These are phyloP conservation scores for Anas capensis DNA, from an alignment of 2,797 vertebrate genomes.

Conservation along the genomic window DNA sequence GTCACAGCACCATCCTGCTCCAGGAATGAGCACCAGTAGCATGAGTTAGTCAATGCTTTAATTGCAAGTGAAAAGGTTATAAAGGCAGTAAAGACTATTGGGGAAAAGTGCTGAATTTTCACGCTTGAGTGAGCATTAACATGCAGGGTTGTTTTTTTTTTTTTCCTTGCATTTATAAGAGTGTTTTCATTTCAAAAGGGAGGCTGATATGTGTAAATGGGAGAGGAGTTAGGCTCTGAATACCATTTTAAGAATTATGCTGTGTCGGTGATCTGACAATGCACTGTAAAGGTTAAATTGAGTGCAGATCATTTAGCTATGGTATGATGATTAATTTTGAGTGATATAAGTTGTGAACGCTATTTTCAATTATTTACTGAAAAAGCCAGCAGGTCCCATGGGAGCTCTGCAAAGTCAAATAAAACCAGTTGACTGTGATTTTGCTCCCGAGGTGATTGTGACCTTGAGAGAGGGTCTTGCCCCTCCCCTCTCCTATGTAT, in stretches of 20 bases:
- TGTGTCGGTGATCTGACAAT: background rate
- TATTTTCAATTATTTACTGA: slow-evolving; percentile 26
- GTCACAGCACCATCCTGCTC: background rate
- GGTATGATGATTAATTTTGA: slow-evolving; percentile 25
- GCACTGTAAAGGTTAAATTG: slow-evolving; percentile 17
- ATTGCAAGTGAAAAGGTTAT: slow-evolving; percentile 21
- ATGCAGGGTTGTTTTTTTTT: background rate
- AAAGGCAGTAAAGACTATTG: background rate
- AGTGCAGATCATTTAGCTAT: slow-evolving; percentile 1
- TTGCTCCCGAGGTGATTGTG: background rate
- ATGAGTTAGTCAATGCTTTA: background rate
- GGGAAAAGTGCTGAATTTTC: background rate
- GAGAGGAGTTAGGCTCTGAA: background rate
- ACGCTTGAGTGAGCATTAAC: background rate
- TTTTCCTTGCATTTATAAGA: background rate
- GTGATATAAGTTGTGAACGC: background rate
- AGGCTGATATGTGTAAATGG: background rate
- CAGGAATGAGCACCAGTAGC: background rate
- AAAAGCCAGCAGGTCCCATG: background rate
- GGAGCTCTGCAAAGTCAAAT: background rate
- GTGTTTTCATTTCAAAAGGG: slow-evolving; percentile 17
- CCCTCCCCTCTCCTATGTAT: background rate
- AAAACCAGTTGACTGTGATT: background rate
- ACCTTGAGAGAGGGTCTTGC: background rate
- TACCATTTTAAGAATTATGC: background rate